Percentiles rank a stretch among this genome's conserved stretches.
These are phyloP conservation scores for Phthorimaea operculella DNA, from an alignment of 1,140 invertebrate species.

Conservation along the genomic window DNA sequence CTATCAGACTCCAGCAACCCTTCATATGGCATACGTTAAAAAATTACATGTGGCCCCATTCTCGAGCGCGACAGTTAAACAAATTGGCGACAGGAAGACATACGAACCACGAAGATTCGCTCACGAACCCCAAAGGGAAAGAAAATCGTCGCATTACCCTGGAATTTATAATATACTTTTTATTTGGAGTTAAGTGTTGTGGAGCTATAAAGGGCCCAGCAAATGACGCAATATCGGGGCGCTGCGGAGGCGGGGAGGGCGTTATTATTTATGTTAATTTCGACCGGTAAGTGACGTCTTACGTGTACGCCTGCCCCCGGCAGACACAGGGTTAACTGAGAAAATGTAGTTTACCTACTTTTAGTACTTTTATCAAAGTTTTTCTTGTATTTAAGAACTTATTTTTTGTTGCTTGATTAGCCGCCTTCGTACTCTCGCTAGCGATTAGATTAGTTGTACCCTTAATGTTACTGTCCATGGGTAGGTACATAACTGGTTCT, in stretches of 20 bases:
- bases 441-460: too few species aligned
- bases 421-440: too few species aligned
- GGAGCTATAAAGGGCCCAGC: constrained; percentile 48
- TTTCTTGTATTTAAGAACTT: too few species aligned
- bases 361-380: too few species aligned
- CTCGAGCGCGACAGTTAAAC: not conserved
- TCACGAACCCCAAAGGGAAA: not conserved
- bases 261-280: constrained; percentile 66
- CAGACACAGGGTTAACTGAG: too few species aligned
- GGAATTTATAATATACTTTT: constrained; percentile 58
- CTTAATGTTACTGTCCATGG: too few species aligned
- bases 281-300: constrained; percentile 54
- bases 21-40: not conserved
- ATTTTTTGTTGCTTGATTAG: too few species aligned
- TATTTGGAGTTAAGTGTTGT: constrained; percentile 61
- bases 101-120: not conserved
- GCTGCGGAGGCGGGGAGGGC: constrained; percentile 17
- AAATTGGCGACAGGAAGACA: not conserved
- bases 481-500: too few species aligned
- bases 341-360: too few species aligned
- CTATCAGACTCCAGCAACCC: too few species aligned
- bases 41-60: not conserved
- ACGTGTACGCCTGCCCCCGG: constrained; percentile 26
- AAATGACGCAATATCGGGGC: constrained; percentile 51
- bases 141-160: constrained; percentile 35